phyloP scores from a whole-genome alignment of 2,888 invertebrate genomes.

The Dione vanillae region DNA sequence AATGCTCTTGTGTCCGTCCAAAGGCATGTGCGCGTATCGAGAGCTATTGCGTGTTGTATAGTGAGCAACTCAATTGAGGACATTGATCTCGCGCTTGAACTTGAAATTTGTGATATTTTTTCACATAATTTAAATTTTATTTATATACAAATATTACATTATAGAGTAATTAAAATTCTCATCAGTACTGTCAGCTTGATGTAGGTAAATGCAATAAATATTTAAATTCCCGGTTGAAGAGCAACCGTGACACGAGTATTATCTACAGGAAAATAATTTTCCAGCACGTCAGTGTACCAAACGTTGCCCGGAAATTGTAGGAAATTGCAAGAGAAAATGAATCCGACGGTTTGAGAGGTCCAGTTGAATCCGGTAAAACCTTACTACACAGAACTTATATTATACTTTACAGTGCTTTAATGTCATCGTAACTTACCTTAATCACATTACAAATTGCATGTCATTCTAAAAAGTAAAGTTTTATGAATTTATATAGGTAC shows the following conservation, averaged over 20 bases:
- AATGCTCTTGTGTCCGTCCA: conserved; percentile 46
- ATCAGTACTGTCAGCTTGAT: conserved; percentile 22
- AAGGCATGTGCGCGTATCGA: conserved; percentile 58
- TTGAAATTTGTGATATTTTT: conserved; percentile 54
- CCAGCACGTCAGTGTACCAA: conserved; percentile 72
- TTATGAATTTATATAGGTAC: background rate
- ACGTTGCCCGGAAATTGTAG: conserved; percentile 82
- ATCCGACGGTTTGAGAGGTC: conserved; percentile 76
- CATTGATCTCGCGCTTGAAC: conserved; percentile 78
- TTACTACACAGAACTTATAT: conserved; percentile 48
- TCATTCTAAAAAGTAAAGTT: background rate
- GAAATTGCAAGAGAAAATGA: conserved; percentile 84
- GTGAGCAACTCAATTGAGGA: conserved; percentile 61
- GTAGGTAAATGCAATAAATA: conserved; percentile 39
- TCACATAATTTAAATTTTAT: conserved; percentile 10
- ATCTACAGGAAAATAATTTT: conserved; percentile 73
- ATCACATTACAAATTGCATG: background rate
- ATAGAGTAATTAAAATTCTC: conserved; percentile 37
- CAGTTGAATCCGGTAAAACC: conserved; percentile 54
- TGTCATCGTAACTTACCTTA: conserved; percentile 7
- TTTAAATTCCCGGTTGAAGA: conserved; percentile 48
- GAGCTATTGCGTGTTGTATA: conserved; percentile 63
- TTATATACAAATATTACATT: conserved; percentile 27
- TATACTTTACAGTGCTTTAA: conserved; percentile 25
- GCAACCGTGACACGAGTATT: conserved; percentile 51